A percentile compares a stretch with the other conserved stretches of the same genome.
Conservation (phyloP, 2,797 vertebrate genomes). For the Dendrocincla fuliginosa region DNA sequence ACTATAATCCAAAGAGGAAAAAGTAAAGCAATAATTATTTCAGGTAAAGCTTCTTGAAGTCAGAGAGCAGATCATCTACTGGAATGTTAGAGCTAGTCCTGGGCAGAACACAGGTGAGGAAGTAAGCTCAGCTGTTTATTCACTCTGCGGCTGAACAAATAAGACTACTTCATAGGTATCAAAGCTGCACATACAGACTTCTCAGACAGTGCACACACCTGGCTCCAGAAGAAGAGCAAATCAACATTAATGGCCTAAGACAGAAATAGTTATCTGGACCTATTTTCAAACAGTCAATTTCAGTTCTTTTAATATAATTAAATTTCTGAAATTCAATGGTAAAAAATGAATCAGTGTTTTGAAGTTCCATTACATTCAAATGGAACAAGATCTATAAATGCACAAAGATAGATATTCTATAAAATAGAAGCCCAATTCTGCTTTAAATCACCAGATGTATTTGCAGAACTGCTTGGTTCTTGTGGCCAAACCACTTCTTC, state of each 20-base stretch:
- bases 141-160: neutral
- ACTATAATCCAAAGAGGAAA: neutral
- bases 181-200: neutral
- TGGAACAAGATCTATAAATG: neutral
- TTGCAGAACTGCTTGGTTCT: neutral
- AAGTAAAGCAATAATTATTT: neutral
- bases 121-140: neutral
- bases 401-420: neutral
- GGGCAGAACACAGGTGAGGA: neutral
- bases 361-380: neutral
- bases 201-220: neutral
- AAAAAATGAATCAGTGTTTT: neutral
- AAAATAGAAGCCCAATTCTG: neutral
- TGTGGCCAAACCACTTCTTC: neutral
- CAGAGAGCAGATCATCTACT: slow-evolving; percentile 3
- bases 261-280: neutral
- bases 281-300: neutral
- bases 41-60: slow-evolving; percentile 14
- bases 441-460: neutral
- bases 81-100: slow-evolving; percentile 22
- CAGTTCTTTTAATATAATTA: neutral
- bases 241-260: neutral
- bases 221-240: neutral
- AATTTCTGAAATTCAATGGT: neutral
- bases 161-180: neutral